A percentile compares a stretch with the other conserved stretches of the same genome.
Evolutionary conservation across 2,888 invertebrate genomes (phyloP).

Genomic region (Platerodrilus igneus): DNA sequence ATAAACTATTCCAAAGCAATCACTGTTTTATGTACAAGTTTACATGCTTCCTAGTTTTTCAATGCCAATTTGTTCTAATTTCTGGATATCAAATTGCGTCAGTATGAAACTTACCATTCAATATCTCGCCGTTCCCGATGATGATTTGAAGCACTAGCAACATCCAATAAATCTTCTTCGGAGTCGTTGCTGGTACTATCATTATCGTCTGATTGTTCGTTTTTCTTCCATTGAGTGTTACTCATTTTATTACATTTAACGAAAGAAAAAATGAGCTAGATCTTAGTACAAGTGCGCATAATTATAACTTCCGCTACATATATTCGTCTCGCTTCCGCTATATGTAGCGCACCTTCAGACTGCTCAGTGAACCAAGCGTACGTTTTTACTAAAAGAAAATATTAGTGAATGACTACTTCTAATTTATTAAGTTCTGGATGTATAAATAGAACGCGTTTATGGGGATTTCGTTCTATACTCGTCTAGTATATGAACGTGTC

Average conservation of each 20-base stretch:
- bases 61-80: too few species aligned
- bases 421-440: slow-evolving; percentile 17
- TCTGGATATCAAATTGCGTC: too few species aligned
- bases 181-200: slow-evolving; percentile 22
- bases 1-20: too few species aligned
- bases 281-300: not conserved
- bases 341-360: too few species aligned
- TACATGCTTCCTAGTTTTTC: too few species aligned
- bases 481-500: too few species aligned
- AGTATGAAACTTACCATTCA: slow-evolving; percentile 19
- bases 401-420: slow-evolving; percentile 16
- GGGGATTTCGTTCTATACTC: slow-evolving; percentile 1
- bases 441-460: slow-evolving; percentile 18
- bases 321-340: too few species aligned
- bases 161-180: slow-evolving; percentile 19
- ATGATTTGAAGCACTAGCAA: slow-evolving; percentile 10
- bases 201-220: slow-evolving; percentile 12
- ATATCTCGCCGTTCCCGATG: slow-evolving; percentile 14
- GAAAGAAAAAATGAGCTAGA: not conserved
- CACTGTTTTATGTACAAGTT: too few species aligned
- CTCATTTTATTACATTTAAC: not conserved
- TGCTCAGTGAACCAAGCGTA: too few species aligned
- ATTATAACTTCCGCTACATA: too few species aligned
- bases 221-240: slow-evolving; percentile 5
- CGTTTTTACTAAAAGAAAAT: slow-evolving; percentile 6